These are phyloP conservation scores for Spodoptera picta DNA, from an alignment of 2,888 invertebrate genomes.

Conservation along the genomic window DNA sequence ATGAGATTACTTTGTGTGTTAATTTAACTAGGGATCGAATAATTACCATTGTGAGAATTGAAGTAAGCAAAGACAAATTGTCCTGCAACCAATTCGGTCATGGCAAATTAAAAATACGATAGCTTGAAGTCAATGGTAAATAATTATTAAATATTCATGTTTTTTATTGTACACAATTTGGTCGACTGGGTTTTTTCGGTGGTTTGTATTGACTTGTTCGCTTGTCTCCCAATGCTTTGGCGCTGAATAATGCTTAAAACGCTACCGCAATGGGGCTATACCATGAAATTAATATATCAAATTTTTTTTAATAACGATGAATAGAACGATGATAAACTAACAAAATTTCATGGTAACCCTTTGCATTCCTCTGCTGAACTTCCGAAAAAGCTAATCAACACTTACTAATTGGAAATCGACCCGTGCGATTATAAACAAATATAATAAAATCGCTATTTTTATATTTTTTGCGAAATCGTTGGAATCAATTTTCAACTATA, in stretches of 20 bases:
- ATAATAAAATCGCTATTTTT: not conserved
- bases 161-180: not conserved
- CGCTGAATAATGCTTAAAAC: constrained; percentile 18
- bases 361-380: constrained; percentile 6
- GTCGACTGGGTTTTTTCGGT: constrained; percentile 22
- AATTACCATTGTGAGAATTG: too few species aligned
- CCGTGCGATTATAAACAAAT: not conserved
- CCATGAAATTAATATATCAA: constrained; percentile 19
- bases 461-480: not conserved
- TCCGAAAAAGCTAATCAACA: constrained; percentile 23
- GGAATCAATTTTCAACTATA: constrained; percentile 1
- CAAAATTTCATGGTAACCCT: constrained; percentile 16
- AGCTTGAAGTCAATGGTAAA: too few species aligned
- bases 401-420: not conserved
- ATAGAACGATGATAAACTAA: too few species aligned
- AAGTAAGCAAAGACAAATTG: too few species aligned
- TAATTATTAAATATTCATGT: too few species aligned
- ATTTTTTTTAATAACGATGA: too few species aligned
- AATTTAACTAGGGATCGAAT: too few species aligned
- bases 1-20: too few species aligned
- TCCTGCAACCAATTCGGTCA: too few species aligned
- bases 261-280: constrained; percentile 14
- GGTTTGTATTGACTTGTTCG: constrained; percentile 10
- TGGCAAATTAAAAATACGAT: too few species aligned
- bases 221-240: constrained; percentile 16